Conservation (phyloP, 1,140 invertebrate species). For the Cepaea nemoralis region DNA sequence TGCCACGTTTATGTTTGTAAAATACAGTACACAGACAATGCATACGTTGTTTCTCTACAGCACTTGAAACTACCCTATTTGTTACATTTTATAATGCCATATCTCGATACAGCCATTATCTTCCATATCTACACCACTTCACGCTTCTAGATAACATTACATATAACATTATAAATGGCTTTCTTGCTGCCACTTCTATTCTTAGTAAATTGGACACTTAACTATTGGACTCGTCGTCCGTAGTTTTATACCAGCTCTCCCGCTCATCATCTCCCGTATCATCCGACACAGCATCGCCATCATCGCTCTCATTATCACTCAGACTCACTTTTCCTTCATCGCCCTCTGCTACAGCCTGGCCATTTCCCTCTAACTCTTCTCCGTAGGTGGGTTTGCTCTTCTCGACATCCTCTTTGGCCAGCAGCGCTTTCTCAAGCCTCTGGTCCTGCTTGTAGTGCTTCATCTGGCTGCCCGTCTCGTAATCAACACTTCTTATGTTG, state of each 20-base stretch:
- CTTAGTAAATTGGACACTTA: too few species aligned
- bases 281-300: background rate
- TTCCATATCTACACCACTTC: too few species aligned
- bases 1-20: too few species aligned
- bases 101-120: too few species aligned
- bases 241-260: slow-evolving; percentile 2
- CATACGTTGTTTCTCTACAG: too few species aligned
- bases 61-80: too few species aligned
- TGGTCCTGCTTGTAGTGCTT: background rate
- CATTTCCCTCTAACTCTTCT: background rate
- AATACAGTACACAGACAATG: too few species aligned
- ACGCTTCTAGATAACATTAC: too few species aligned
- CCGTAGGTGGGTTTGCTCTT: background rate
- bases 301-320: background rate
- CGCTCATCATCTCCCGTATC: background rate
- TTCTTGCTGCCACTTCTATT: too few species aligned
- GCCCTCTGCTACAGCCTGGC: background rate
- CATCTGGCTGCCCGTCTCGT: background rate
- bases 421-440: background rate
- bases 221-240: background rate
- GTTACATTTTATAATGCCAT: too few species aligned
- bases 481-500: background rate
- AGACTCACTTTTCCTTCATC: background rate
- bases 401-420: background rate
- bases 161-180: too few species aligned